Evolutionary conservation across 2,113 vertebrate species (phyloP).

Genomic region (Phrynosoma blainvillii): DNA sequence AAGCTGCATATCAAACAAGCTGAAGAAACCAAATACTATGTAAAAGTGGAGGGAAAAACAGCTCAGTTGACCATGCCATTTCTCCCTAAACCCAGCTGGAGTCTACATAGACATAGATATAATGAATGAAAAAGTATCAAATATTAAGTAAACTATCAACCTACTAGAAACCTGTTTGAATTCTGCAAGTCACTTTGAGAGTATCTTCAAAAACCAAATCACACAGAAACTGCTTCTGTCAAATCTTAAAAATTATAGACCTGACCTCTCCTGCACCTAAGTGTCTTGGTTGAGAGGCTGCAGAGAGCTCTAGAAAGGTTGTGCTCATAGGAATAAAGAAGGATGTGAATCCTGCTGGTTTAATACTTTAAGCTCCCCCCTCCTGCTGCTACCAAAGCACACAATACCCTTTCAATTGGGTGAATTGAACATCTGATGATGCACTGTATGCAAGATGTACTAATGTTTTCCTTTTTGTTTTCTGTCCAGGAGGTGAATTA

Average conservation of each 20-base stretch:
- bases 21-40: background rate
- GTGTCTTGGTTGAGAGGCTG: constrained; percentile 34
- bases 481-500: constrained; percentile 97
- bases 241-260: constrained; percentile 17
- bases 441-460: constrained; percentile 55
- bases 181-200: constrained; percentile 77
- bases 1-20: background rate
- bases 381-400: rapidly evolving
- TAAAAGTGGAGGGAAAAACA: background rate
- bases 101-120: constrained; percentile 4
- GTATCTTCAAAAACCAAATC: constrained; percentile 69
- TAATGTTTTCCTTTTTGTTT: constrained; percentile 73
- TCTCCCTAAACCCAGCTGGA: background rate
- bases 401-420: background rate
- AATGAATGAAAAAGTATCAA: constrained; percentile 15
- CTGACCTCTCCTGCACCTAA: background rate
- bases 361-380: background rate
- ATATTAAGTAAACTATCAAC: background rate
- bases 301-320: constrained; percentile 3
- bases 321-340: constrained; percentile 1
- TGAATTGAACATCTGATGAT: constrained; percentile 20
- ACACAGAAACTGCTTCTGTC: background rate
- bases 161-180: constrained; percentile 29
- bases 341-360: background rate
- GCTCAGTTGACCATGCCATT: background rate